These are phyloP conservation scores for Drosophila villosipedis DNA, from an alignment of 2,888 invertebrate species.

Conservation along the genomic window DNA sequence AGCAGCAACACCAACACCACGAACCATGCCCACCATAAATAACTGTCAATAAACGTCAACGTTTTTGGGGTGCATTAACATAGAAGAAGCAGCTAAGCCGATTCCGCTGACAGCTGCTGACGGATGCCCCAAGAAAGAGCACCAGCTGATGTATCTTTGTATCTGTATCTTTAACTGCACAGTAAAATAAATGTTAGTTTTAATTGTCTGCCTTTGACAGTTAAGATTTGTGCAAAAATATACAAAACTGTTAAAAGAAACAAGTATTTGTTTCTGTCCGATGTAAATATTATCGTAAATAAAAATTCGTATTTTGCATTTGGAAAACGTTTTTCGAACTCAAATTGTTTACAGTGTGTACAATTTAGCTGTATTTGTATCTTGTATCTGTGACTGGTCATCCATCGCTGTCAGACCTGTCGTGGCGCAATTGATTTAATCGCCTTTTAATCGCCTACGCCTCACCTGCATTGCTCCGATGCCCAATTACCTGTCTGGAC, in stretches of 20 bases:
- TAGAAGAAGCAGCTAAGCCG: constrained; percentile 70
- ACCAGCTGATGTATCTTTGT: constrained; percentile 21
- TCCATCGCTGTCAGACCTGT: constrained; percentile 57
- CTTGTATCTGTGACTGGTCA: constrained; percentile 35
- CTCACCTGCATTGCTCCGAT: constrained; percentile 50
- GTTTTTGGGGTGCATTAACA: constrained; percentile 78
- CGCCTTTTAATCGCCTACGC: constrained; percentile 78
- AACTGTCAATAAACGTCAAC: constrained; percentile 79
- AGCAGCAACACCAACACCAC: constrained; percentile 8
- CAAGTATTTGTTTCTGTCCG: background rate
- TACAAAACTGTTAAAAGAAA: background rate
- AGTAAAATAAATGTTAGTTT: background rate
- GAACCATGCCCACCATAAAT: constrained; percentile 74
- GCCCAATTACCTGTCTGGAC: constrained; percentile 63
- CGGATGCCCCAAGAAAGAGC: constrained; percentile 44
- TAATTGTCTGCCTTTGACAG: no score
- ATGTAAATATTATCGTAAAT: background rate
- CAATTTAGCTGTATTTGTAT: constrained; percentile 19
- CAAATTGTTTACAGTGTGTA: background rate
- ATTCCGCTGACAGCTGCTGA: constrained; percentile 69
- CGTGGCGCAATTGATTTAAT: constrained; percentile 73
- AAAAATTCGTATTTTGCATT: background rate
- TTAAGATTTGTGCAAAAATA: background rate
- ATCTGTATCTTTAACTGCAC: constrained; percentile 20
- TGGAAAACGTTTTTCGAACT: background rate